These are phyloP conservation scores for Percopsis omiscomaycus DNA, from an alignment of 2,797 vertebrate species.

Conservation along the genomic window DNA sequence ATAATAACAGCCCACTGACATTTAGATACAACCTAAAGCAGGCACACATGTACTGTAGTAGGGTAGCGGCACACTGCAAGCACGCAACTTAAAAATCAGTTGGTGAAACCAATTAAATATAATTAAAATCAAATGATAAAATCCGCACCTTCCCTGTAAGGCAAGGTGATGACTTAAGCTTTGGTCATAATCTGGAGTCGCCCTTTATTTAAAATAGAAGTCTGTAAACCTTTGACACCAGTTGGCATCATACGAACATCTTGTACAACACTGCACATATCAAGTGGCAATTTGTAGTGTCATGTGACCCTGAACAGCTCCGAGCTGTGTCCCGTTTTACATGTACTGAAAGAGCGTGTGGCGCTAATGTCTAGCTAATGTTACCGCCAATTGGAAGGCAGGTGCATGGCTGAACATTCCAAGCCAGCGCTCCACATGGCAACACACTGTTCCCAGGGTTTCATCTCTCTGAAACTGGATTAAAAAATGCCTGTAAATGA, in stretches of 20 bases:
- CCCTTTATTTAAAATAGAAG: neutral
- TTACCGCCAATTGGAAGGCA: constrained; percentile 37
- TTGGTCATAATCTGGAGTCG: constrained; percentile 40
- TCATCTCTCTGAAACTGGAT: neutral
- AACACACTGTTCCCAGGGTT: constrained; percentile 64
- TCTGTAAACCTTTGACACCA: constrained; percentile 50
- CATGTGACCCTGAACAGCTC: too few relatives aligned
- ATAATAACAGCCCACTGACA: constrained; percentile 60
- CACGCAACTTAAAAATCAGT: constrained; percentile 46
- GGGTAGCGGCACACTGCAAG: constrained; percentile 29
- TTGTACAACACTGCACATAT: constrained; percentile 34
- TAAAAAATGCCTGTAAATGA: too few relatives aligned
- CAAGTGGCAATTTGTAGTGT: constrained; percentile 1
- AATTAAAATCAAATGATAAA: constrained; percentile 44
- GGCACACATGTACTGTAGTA: constrained; percentile 44
- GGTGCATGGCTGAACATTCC: constrained; percentile 66
- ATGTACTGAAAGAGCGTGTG: too few relatives aligned
- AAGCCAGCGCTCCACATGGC: constrained; percentile 46
- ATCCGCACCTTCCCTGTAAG: constrained; percentile 21
- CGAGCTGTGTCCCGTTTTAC: too few relatives aligned
- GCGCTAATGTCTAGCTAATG: neutral
- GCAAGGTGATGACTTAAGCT: constrained; percentile 32
- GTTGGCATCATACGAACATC: constrained; percentile 5
- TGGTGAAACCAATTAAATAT: constrained; percentile 30
- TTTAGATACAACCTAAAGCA: constrained; percentile 58